Evolutionary conservation across 2,888 invertebrate species (phyloP).

Genomic region (Busseola fusca): DNA sequence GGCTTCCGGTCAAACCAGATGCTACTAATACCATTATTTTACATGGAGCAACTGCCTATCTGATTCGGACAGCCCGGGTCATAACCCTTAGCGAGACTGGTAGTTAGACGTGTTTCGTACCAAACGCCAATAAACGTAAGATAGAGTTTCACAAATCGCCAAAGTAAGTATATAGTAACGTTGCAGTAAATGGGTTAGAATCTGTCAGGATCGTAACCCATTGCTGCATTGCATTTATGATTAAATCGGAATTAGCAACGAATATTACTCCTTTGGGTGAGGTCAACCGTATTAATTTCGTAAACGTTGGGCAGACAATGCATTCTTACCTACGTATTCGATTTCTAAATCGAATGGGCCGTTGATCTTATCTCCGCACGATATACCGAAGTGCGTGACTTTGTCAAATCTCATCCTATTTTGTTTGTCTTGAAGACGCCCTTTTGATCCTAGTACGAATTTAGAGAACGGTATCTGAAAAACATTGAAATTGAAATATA

Average conservation of each 20-base stretch:
- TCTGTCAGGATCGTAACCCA: neutral
- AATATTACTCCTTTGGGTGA: neutral
- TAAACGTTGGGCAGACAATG: neutral
- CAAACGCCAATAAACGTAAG: no score
- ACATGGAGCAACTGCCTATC: neutral
- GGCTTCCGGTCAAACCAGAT: neutral
- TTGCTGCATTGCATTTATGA: neutral
- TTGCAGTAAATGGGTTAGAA: neutral
- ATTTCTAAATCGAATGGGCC: constrained; percentile 95
- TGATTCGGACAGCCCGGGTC: neutral
- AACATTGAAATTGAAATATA: constrained; percentile 64
- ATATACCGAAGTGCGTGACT: constrained; percentile 94
- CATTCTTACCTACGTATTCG: constrained; percentile 93
- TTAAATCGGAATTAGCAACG: neutral
- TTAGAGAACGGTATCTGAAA: constrained; percentile 98
- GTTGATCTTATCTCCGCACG: constrained; percentile 93
- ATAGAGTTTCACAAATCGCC: no score
- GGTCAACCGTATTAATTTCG: neutral
- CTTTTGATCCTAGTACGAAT: constrained; percentile 95
- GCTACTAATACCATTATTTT: neutral
- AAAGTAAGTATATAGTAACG: no score
- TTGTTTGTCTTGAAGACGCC: constrained; percentile 95
- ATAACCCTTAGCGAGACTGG: neutral
- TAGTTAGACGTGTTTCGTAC: neutral
- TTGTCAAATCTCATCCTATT: constrained; percentile 88